Evolutionary conservation across 2,113 vertebrate genomes (phyloP), one percentile per base, ranked within the genome.

Genomic region (Tympanuchus pallidicinctus): DNA sequence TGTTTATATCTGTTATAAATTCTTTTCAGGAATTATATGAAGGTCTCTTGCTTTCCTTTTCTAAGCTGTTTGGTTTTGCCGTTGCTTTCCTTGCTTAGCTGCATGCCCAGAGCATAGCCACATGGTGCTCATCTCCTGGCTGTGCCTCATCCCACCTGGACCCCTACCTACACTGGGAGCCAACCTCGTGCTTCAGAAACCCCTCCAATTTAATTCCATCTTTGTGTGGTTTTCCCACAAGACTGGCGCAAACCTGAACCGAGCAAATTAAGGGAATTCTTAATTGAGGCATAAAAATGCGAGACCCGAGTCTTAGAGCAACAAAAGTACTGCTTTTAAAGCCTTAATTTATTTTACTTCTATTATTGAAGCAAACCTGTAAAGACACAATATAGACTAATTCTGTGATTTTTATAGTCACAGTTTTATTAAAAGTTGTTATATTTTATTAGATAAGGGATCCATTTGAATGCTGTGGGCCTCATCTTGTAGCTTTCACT

Each of bases 1-100:
- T 93, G 75, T 95, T 97, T 96, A 91, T 88, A 92, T 83, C 96
- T 71, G 71, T 88, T 95, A 83, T 90, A 97, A 98, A 97, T 97
- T 96, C 94, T 95, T 97, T 91, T 42, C 67, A 94, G 79, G 88
- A 97, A 93, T 96, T 95, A 94, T 25, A 70, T 3, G 40, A 77
- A 91, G 63, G 87, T 0, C 3, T 85, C 52, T 95, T 91, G 67
- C 86, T 94, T 95, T 96, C 48, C 94, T 95, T 96, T 97, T 76
- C 71, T 93, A 95, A 97, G 92, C 90, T 96, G 56, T 96, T 97
- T 97, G 87, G 10, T 94, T 97, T 95, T 97, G 76, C 91, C 90
- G 86, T 94, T 91, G 91, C 92, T 97, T 96, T 94, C 72, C 95
- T 94, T 89, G 47, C 64, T 89, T 25, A 76, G 93, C 92, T 79